A percentile compares a stretch with the other conserved stretches of the same genome.
phyloP scores from a whole-genome alignment of 2,888 invertebrate genomes.

The Aphidius colemani region DNA sequence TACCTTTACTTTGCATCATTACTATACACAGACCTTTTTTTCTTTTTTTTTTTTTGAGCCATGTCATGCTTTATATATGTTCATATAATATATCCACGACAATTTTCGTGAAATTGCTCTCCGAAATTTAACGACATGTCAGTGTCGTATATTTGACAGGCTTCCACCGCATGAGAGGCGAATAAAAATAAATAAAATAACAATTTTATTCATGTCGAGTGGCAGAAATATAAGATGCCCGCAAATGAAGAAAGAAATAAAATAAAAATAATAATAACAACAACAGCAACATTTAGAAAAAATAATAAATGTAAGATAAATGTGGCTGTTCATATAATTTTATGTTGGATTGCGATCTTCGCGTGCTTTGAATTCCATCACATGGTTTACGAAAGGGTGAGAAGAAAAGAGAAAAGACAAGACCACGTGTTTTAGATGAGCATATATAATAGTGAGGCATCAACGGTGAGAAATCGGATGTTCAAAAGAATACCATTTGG shows the following conservation, averaged over 20 bases:
- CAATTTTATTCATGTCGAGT: too few relatives aligned
- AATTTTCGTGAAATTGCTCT: too few relatives aligned
- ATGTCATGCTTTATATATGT: too few relatives aligned
- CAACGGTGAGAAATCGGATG: conserved; percentile 32
- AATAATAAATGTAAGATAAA: conserved; percentile 12
- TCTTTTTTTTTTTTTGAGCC: neutral
- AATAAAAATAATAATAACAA: neutral
- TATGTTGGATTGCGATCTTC: conserved; percentile 15
- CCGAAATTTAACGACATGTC: too few relatives aligned
- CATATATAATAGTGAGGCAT: conserved; percentile 1
- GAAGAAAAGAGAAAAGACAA: conserved; percentile 26
- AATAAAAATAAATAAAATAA: too few relatives aligned
- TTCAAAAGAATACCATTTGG: conserved; percentile 44
- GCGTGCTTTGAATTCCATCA: conserved; percentile 23
- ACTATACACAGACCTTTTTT: neutral
- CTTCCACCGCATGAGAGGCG: too few relatives aligned
- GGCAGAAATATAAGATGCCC: too few relatives aligned
- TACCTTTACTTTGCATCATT: too few relatives aligned
- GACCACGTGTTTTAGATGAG: conserved; percentile 18
- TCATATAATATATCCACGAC: too few relatives aligned
- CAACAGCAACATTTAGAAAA: neutral
- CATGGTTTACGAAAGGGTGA: conserved; percentile 3
- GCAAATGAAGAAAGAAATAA: neutral
- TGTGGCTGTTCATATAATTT: neutral
- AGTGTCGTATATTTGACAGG: too few relatives aligned